Evolutionary conservation across 2,888 invertebrate genomes (phyloP), one percentile per base, ranked within the genome.

Genomic region (Strigamia crassipes): DNA sequence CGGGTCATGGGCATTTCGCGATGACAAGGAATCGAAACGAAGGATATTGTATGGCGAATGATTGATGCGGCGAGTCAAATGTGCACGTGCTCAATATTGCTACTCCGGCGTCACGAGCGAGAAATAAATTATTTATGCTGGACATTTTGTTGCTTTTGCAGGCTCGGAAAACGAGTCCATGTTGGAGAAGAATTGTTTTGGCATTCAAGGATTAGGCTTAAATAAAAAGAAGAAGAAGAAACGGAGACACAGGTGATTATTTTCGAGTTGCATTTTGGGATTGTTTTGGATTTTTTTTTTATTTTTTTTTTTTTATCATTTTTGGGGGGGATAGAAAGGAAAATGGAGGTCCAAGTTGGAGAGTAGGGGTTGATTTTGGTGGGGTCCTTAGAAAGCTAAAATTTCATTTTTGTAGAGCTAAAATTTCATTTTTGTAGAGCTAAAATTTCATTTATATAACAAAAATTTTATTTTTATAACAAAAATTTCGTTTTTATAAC

Each of bases 161-260:
- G 77, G 31, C 23, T 46, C 42, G 12, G 83, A 83, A 9, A 83
- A 83, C 38, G 83, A 83, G 18, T 66, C 61, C 10, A 38, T 82
- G 21, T 21, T 83, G 34, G 83, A 83, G 21, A 83, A 83, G 51
- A 78, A 82, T 13, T 83, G 80, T 42, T 82, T 83, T 38, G 81
- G 82, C 0, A 27, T 34, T 18, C 82, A 82, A 51, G 80, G 38
- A 23, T 34, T 80, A 42, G 78, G 66, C 1, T 81, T 83, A 42
- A 83, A 83, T 87, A 94, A 94, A 87, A 96, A 96, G 90, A 96
- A 96, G 89, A 96, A 96, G 91, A 96, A 96, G 91, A 96, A 96
- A 90, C 92, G 96, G 87, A 92, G 96, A 87, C 96, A 96, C 90
- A 94, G 94, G 94, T 94, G 84, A 1, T 12, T 3, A 1, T 46